Base-by-base conservation (phyloP, 2,113 vertebrate genomes). In the Hyperopisus bebe region DNA sequence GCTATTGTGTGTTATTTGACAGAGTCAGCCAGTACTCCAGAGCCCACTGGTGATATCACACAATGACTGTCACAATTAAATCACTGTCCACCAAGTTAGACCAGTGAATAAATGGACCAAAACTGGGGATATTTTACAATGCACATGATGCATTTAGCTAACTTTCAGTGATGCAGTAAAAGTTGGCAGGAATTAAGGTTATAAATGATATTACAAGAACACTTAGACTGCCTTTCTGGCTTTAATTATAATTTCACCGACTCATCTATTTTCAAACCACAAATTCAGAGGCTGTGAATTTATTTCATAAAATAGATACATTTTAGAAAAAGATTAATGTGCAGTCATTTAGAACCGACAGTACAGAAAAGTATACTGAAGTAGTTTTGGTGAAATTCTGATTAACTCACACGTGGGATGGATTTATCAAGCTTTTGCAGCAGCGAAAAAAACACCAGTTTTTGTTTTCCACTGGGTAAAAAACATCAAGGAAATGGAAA, bases 301-400 rank as follows among this genome's bases (percentile, higher is more conserved):
- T 87, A 87, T 31, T 53, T 31, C 15, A 19, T 50, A 39, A 87
- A 87, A 53, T 3, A 87, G 2, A 48, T 48, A 13, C 48, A 53
- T n/a, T 27, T 87, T 53, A 87, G 27, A 35, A 35, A 55, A 87
- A 51, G 44, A 87, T 53, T 55, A 35, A 87, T 87, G 48, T 87
- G 48, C 48, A 19, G 85, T 35, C 24, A 87, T 35, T 87, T 9
- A 39, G 17, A 87, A 35, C 39, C 24, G 13, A 53, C 3, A 35
- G 27, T 42, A 9, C n/a, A 5, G 5, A 86, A 86, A 86, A 17
- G 46, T 51, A 39, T 51, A 19, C 47, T 47, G 31, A 31, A 46
- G 27, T 35, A 39, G 31, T 17, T 10, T 47, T 4, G 82, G 19
- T 55, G 44, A 87, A 51, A 21, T 55, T 27, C 85, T 35, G 31